These are phyloP conservation scores for Chroicocephalus ridibundus DNA, from an alignment of 2,113 vertebrate genomes.

Conservation along the genomic window DNA sequence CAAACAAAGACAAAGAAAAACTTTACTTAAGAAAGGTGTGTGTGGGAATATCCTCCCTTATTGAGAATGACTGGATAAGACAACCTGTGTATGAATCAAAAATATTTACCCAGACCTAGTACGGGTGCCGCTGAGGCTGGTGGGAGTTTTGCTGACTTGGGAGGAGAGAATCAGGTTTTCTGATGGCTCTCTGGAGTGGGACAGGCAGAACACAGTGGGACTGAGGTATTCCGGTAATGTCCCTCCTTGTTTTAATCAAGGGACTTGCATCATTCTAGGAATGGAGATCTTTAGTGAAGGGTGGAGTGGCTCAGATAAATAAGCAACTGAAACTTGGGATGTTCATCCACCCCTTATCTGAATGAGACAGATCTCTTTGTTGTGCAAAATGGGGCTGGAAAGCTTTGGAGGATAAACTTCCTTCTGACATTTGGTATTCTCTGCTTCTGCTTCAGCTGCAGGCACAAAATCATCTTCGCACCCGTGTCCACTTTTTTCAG, in stretches of 20 bases:
- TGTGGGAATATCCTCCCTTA: neutral
- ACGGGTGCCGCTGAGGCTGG: neutral
- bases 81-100: neutral
- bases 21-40: neutral
- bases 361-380: constrained; percentile 46
- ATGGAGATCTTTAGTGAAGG: neutral
- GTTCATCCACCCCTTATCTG: constrained; percentile 39
- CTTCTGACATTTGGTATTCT: neutral
- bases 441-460: neutral
- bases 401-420: neutral
- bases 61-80: neutral
- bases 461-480: neutral
- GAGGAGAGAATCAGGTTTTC: neutral
- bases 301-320: constrained; percentile 29
- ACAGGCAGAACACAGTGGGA: neutral
- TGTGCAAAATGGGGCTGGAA: constrained; percentile 28
- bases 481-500: neutral
- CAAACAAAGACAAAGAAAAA: neutral
- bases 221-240: neutral
- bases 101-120: neutral
- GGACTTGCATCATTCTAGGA: neutral
- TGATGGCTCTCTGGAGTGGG: neutral
- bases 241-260: neutral
- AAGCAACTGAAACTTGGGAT: constrained; percentile 39
- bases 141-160: neutral